Base-by-base conservation (phyloP, 2,113 vertebrate species). In the Calonectris borealis region DNA sequence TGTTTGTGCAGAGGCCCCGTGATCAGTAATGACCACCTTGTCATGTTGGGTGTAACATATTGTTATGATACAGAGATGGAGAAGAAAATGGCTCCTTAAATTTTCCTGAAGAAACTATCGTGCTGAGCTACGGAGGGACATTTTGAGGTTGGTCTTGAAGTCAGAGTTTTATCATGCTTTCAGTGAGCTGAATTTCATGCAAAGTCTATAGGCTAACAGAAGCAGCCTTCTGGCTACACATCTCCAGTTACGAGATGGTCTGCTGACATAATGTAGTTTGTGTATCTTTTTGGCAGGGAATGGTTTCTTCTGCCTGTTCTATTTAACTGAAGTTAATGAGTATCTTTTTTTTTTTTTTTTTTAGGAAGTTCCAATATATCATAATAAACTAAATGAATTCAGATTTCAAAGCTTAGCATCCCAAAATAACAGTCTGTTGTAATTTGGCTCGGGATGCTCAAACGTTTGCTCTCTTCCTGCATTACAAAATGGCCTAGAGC, bases 351-450 rank as follows among this genome's bases (percentile, higher is more conserved):
- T 32, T 57, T 57, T 40, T 52, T 51, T 75, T 66, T 40, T 55
- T 6, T 19, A 78, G 91, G 87, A 89, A 65, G 69, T 86, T 78
- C 71, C 89, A 77, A 10, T 89, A 57, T 65, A 78, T 93, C 90
- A 90, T 38, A 77, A 88, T 64, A 90, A 88, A 85, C 52, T 49
- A 94, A 95, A 94, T 88, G 9, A 94, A 96, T 96, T 96, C 90
- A 79, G 75, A 72, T 95, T 94, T 94, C 91, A 94, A 97, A 93
- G 83, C 83, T 80, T 27, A 90, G 68, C 22, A 11, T 95, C 77
- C 79, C 93, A 44, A 77, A 95, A 83, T 83, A 96, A 84, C 71
- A 94, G 75, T 70, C 94, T 92, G 60, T 55, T 92, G 85, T 64
- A 80, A 94, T 96, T 93, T 93, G 93, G 88, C 94, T 95, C 66